Base-by-base conservation (phyloP, 2,888 invertebrate genomes). In the Drosophila subquinaria region DNA sequence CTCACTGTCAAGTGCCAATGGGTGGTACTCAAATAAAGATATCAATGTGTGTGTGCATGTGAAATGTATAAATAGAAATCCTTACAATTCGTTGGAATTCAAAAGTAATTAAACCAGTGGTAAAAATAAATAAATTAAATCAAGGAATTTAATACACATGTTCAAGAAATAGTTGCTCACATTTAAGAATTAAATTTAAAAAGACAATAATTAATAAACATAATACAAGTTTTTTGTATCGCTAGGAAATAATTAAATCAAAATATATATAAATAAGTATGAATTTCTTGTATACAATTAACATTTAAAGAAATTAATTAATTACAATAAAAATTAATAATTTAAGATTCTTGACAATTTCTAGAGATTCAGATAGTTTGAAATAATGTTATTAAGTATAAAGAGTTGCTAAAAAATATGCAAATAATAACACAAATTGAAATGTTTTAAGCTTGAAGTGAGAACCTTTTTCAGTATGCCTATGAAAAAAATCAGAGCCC, bases 1-100 rank as follows among this genome's bases (percentile, higher is more conserved):
- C 42, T 61, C 56, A n/a, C 50, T 68, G 55, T 50, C 27, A 36
- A 47, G 38, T 35, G 36, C 30, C 15, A 13, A 13, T 15, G 55
- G 11, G 27, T 20, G 47, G 17, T 10, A 40, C 36, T 38, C 42
- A 15, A 42, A 59, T 57, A 57, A 43, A 17, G 35, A 38, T 33
- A 38, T 47, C 27, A 6, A 8, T 43, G 30, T 52, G 43, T 36
- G 20, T 11, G 11, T 11, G 11, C 5, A 36, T 45, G 0, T 33
- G 11, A 4, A 36, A 15, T 30, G 3, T 57, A 36, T 45, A 35
- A 36, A 42, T 35, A 35, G 33, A 42, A 52, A 43, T 43, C 56
- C 38, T 59, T 42, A 20, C 11, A 23, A 20, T 23, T 2, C 13
- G 23, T 13, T 13, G 23, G 4, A 10, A 23, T 13, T 13, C 8